Evolutionary conservation across 2,888 invertebrate species (phyloP), one percentile per base, ranked within the genome.

Genomic region (Lithophane ornitopus): DNA sequence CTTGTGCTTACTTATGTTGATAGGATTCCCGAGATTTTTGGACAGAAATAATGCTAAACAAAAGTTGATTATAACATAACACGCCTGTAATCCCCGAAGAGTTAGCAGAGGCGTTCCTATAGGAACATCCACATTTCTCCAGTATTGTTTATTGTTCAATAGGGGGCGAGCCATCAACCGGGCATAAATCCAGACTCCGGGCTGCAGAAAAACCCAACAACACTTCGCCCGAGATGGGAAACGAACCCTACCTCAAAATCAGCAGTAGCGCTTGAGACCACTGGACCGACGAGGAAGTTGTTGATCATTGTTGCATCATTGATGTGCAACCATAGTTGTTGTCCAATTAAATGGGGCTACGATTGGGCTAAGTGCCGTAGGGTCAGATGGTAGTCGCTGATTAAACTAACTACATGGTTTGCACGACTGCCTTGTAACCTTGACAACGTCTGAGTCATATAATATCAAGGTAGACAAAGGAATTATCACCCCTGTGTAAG

Each of bases 361-460:
- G 14, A 39, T 22, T 39, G 8, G 0, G 16, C 46, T 39, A 9
- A 46, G 28, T 49, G 14, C 11, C 28, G 26, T 61, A 62, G 19
- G 19, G 0, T 16, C 49, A 28, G 41, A 49, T 41, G 28, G 44
- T 2, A 26, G 16, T 0, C 26, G 8, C 58, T 28, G 7, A 52
- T 61, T 28, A 49, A 26, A 34, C 49, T 44, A 52, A 74, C 16
- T 26, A 54, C 28, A 49, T 26, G 22, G 14, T 19, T 34, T 44
- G 16, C 63, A 77, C 28, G 49, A 41, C 7, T 22, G 16, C 49
- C 28, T 52, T 58, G n/a, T 49, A 28, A 62, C 52, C 62, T 76
- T 76, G 49, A 59, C 0, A 16, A 14, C 7, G 14, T 76, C 14
- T 41, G 74, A 62, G 28, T 74, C 77, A 62, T 28, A n/a, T n/a